A percentile compares a stretch with the other conserved stretches of the same genome.
Evolutionary conservation across 2,888 invertebrate genomes (phyloP).

Genomic region (Biston betularia): DNA sequence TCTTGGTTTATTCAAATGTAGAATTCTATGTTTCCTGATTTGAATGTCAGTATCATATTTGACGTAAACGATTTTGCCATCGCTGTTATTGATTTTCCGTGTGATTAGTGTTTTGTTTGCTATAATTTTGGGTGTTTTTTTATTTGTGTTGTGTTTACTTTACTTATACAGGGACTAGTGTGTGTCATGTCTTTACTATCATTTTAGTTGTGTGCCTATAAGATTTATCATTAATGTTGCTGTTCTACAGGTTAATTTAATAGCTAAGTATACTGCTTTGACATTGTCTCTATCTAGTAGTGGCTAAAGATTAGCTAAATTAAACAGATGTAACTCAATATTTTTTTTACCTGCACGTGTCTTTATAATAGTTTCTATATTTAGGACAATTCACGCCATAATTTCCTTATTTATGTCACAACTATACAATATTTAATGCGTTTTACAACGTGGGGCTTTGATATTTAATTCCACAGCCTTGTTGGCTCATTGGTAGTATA

Average conservation of each 20-base stretch:
- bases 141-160: neutral
- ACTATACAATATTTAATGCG: too few relatives aligned
- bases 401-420: neutral
- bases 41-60: slow-evolving; percentile 24
- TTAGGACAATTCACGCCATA: neutral
- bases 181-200: neutral
- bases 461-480: too few relatives aligned
- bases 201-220: neutral
- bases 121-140: neutral
- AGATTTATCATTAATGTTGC: neutral
- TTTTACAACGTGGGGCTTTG: too few relatives aligned
- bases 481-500: too few relatives aligned
- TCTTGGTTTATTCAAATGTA: slow-evolving; percentile 2
- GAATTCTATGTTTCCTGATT: slow-evolving; percentile 11
- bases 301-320: neutral
- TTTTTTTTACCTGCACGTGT: neutral
- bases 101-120: slow-evolving; percentile 3
- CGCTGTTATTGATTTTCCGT: slow-evolving; percentile 32
- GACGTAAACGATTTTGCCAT: slow-evolving; percentile 9
- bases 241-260: too few relatives aligned
- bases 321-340: neutral
- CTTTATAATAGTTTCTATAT: neutral
- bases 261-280: neutral
- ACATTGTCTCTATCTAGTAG: neutral
- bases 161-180: neutral